These are phyloP conservation scores for Protomyctophum bolini DNA, from an alignment of 2,113 vertebrate genomes.

Conservation along the genomic window DNA sequence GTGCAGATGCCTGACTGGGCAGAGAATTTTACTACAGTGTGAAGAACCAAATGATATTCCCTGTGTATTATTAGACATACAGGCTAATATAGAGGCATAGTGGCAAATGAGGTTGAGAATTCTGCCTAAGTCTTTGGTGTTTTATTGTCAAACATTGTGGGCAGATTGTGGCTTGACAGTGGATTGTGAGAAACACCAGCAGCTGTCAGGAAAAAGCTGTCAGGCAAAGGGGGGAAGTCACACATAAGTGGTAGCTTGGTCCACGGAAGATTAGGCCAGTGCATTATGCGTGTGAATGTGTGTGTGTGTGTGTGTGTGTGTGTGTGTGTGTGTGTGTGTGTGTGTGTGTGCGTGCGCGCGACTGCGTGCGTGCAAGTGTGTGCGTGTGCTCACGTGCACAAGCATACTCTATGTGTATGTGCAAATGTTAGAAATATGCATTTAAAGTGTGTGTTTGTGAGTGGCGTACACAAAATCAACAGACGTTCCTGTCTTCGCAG, in stretches of 20 bases:
- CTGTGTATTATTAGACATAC: constrained; percentile 19
- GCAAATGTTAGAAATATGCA: too few relatives aligned
- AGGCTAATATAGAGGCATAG: background rate
- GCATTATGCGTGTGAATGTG: constrained; percentile 15
- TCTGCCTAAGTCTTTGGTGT: constrained; percentile 1
- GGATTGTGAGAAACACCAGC: constrained; percentile 38
- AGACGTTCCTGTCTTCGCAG: too few relatives aligned
- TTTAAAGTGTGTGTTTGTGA: too few relatives aligned
- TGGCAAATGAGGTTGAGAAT: too few relatives aligned
- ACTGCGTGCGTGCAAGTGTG: background rate
- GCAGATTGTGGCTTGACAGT: constrained; percentile 48
- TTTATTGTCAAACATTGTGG: constrained; percentile 36
- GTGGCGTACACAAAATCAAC: too few relatives aligned
- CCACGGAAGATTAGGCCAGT: constrained; percentile 29
- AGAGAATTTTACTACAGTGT: constrained; percentile 41
- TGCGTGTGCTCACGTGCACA: too few relatives aligned
- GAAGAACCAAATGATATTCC: constrained; percentile 20
- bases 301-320: constrained; percentile 25
- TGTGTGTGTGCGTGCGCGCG: constrained; percentile 4
- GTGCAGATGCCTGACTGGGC: constrained; percentile 26
- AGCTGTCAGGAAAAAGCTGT: constrained; percentile 34
- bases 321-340: constrained; percentile 22
- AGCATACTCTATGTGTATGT: too few relatives aligned
- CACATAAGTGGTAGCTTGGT: constrained; percentile 49
- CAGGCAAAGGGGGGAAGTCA: constrained; percentile 33